A percentile compares a stretch with the other conserved stretches of the same genome.
These are phyloP conservation scores for Thunnus albacares DNA, from an alignment of 2,797 vertebrate species.

Conservation along the genomic window DNA sequence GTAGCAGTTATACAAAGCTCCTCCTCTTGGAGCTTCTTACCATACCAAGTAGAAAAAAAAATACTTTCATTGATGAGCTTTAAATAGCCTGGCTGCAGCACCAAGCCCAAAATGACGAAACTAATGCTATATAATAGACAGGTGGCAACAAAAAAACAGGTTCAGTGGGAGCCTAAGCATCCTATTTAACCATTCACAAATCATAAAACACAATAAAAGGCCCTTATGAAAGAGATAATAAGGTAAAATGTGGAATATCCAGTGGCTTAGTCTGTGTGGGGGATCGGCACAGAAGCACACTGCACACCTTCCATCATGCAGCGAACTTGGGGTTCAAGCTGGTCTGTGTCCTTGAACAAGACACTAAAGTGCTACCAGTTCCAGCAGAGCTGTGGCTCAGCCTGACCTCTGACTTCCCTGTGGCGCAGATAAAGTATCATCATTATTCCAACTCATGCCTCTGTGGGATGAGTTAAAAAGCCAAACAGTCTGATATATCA, in stretches of 20 bases:
- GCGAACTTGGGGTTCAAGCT: constrained; percentile 24
- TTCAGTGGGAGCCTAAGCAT: neutral
- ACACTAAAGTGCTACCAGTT: constrained; percentile 30
- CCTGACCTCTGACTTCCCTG: constrained; percentile 47
- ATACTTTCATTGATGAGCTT: constrained; percentile 60
- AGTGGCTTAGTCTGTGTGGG: neutral
- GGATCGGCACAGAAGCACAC: neutral
- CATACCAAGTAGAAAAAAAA: constrained; percentile 26
- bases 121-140: constrained; percentile 13
- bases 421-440: constrained; percentile 7
- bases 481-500: constrained; percentile 34
- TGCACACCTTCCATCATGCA: constrained; percentile 7
- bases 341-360: constrained; percentile 54
- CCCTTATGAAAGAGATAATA: neutral
- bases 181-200: neutral
- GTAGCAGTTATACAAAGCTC: constrained; percentile 48
- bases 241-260: neutral
- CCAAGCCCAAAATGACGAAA: constrained; percentile 12
- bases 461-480: constrained; percentile 10
- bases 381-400: constrained; percentile 33
- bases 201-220: neutral
- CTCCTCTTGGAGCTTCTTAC: constrained; percentile 63
- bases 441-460: constrained; percentile 23
- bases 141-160: neutral
- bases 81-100: constrained; percentile 66